A percentile compares a stretch with the other conserved stretches of the same genome.
These are phyloP conservation scores for Agelaius tricolor DNA, from an alignment of 2,113 vertebrate species.

Conservation along the genomic window DNA sequence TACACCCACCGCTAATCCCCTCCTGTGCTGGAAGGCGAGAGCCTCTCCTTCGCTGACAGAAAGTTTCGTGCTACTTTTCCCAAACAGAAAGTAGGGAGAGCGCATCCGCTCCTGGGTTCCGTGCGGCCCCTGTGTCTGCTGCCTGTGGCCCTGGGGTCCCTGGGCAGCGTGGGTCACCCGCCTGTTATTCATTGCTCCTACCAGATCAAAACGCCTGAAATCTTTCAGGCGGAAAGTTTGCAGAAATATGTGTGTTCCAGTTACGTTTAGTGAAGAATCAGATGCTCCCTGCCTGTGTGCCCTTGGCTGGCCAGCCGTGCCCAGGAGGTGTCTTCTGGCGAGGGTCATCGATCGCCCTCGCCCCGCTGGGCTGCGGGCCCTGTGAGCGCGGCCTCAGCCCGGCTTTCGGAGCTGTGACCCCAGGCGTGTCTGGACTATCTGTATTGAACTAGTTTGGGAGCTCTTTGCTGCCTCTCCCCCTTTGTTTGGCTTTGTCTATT, in stretches of 20 bases:
- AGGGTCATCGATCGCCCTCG: accelerated
- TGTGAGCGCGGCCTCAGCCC: accelerated
- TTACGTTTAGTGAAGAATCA: accelerated
- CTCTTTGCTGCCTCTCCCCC: background rate
- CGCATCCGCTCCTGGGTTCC: accelerated
- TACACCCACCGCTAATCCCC: background rate
- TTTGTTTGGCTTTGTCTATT: background rate
- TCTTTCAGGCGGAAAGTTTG: background rate
- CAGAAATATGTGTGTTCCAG: accelerated
- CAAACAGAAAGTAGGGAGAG: background rate
- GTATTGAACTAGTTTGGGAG: background rate
- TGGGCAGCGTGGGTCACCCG: no score
- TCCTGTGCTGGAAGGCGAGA: accelerated
- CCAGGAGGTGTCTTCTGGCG: accelerated
- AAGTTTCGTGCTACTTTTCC: background rate
- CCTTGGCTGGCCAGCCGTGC: background rate
- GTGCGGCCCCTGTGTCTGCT: accelerated
- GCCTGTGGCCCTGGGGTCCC: background rate
- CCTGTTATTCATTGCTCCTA: accelerated
- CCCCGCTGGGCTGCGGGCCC: background rate
- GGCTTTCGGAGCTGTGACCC: background rate
- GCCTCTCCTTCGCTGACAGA: background rate
- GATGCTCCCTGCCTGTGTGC: background rate
- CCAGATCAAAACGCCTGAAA: accelerated
- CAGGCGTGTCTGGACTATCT: background rate